phyloP scores from a whole-genome alignment of 2,113 vertebrate genomes.

The Equus przewalskii region DNA sequence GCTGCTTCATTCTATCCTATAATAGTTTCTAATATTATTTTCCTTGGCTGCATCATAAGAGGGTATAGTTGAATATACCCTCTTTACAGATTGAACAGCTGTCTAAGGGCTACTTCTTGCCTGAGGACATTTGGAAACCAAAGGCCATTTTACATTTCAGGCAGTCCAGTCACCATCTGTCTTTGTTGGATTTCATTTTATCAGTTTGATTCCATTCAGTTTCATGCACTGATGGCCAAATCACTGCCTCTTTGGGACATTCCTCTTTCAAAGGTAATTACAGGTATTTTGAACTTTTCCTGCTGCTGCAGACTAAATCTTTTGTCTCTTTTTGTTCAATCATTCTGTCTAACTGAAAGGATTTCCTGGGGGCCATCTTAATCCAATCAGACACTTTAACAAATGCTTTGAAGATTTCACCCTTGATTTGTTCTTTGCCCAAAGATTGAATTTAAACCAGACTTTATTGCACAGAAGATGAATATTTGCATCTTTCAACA shows the following conservation, averaged over 20 bases:
- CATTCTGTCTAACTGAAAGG: not conserved
- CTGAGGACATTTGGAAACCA: not conserved
- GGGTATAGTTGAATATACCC: not conserved
- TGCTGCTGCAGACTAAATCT: not conserved
- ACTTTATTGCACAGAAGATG: not conserved
- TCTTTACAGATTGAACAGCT: not conserved
- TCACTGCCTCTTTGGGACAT: not conserved
- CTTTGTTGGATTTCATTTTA: not conserved
- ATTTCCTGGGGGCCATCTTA: not conserved
- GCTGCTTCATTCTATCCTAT: not conserved
- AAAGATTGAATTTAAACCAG: not conserved
- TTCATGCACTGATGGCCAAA: not conserved
- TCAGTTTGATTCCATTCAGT: not conserved
- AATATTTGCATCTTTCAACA: constrained; percentile 13
- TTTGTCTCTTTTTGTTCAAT: not conserved
- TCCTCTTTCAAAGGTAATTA: constrained; percentile 21
- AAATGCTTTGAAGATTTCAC: constrained; percentile 9
- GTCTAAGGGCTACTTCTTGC: not conserved
- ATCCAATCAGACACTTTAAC: not conserved
- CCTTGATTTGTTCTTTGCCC: constrained; percentile 39
- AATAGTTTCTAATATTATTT: not conserved
- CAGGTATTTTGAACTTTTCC: not conserved
- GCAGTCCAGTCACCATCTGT: not conserved
- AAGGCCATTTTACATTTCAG: not conserved
- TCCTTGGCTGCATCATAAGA: not conserved